phyloP scores from a whole-genome alignment of 2,888 invertebrate genomes.

The Globia sparganii region DNA sequence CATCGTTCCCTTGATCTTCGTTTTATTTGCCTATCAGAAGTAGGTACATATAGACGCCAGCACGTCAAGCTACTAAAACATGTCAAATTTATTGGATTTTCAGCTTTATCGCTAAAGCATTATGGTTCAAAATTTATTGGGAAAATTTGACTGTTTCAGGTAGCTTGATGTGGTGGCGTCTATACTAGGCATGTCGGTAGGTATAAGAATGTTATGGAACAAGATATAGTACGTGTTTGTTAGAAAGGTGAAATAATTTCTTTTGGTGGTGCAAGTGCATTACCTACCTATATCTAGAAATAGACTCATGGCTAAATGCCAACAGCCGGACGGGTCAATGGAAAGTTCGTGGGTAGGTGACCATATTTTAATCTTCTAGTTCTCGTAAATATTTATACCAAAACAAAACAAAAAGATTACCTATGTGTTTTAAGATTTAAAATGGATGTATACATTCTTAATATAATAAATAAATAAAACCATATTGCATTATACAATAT shows the following conservation, averaged over 20 bases:
- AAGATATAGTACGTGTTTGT: constrained; percentile 1
- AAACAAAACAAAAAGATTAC: no score
- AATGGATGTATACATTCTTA: background rate
- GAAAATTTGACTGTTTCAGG: no score
- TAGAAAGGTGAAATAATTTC: background rate
- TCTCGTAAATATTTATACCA: no score
- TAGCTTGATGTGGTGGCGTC: no score
- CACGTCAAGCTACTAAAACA: no score
- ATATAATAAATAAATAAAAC: background rate
- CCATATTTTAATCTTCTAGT: no score
- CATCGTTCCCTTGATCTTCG: constrained; percentile 62
- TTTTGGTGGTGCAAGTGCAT: background rate
- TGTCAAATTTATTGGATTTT: no score
- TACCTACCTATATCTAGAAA: background rate
- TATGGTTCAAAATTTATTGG: no score
- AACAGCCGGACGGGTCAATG: no score
- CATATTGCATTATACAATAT: background rate
- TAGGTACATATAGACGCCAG: no score
- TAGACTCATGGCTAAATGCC: background rate
- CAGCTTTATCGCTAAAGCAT: no score
- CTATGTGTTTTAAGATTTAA: no score
- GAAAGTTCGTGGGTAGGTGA: background rate
- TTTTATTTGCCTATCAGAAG: constrained; percentile 59
- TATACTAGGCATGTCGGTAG: constrained; percentile 12
- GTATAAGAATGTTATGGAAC: background rate